phyloP scores from a whole-genome alignment of 2,113 vertebrate genomes.

The Charina bottae region DNA sequence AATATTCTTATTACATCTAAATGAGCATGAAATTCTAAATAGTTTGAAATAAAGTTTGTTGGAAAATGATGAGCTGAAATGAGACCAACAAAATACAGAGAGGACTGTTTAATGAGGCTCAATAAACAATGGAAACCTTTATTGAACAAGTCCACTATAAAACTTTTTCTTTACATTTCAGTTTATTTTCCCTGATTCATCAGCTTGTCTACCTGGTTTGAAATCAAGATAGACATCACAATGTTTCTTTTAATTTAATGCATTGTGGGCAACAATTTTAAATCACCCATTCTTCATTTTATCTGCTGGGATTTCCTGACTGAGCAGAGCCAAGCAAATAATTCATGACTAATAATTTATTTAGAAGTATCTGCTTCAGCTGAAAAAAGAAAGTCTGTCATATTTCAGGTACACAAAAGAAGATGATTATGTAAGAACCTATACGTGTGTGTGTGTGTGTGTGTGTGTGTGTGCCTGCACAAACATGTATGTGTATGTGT shows the following conservation, averaged over 20 bases:
- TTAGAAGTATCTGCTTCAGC: conserved; percentile 5
- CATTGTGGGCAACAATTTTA: not conserved
- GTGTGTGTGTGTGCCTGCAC: not conserved
- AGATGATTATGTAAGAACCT: not conserved
- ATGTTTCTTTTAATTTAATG: not conserved
- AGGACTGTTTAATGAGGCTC: not conserved
- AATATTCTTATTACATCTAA: not conserved
- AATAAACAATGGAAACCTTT: not conserved
- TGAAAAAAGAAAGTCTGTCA: not conserved
- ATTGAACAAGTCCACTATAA: not conserved
- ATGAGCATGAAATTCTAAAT: not conserved
- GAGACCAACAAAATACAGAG: not conserved
- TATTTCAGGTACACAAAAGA: not conserved
- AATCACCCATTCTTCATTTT: conserved; percentile 7
- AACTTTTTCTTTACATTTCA: not conserved
- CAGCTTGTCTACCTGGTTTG: not conserved
- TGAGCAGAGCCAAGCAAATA: conserved; percentile 11
- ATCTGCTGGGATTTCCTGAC: conserved; percentile 3
- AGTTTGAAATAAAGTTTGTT: not conserved
- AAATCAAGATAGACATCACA: not conserved
- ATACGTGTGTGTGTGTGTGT: too few species aligned
- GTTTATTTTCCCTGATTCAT: not conserved
- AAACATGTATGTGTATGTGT: not conserved
- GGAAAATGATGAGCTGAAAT: not conserved
- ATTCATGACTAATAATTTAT: conserved; percentile 26